Base-by-base conservation (phyloP, 2,888 invertebrate genomes). In the Caenorhabditis doughertyi region DNA sequence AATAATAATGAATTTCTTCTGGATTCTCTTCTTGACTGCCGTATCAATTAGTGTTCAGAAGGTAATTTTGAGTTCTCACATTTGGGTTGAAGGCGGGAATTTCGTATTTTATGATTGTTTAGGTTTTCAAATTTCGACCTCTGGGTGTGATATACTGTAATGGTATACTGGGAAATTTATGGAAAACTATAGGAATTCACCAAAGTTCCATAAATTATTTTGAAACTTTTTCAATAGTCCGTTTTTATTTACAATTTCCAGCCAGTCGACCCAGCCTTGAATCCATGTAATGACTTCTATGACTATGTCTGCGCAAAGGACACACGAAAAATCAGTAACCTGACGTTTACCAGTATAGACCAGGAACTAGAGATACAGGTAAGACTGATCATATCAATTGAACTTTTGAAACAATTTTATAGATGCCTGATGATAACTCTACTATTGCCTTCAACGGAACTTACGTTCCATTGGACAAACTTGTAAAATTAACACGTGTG, bases 211-310 rank as follows among this genome's bases (percentile, higher is more conserved):
- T n/a, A n/a, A n/a, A n/a, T n/a, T n/a, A n/a, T n/a, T n/a, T n/a
- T n/a, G n/a, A n/a, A n/a, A n/a, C n/a, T n/a, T n/a, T n/a, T n/a
- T n/a, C n/a, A n/a, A n/a, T n/a, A n/a, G n/a, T n/a, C n/a, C n/a
- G n/a, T n/a, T n/a, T n/a, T n/a, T n/a, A n/a, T n/a, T n/a, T n/a
- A n/a, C n/a, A 35, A 21, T 51, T 51, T 67, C 9, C 29, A 55
- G 68, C 7, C 39, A 11, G 44, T 44, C 5, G 29, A 39, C 2
- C 51, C 42, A 9, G 3, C 60, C 18, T 18, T 71, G 0, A 25
- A 72, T 29, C 79, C 79, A 13, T 79, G 79, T 39, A 60, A 65
- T 67, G 79, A 79, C 32, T 79, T 79, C 25, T 72, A 79, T 35
- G 79, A 79, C 32, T 79, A 79, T 51, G 79, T 72, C 16, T 79